A percentile compares a stretch with the other conserved stretches of the same genome.
phyloP scores from a whole-genome alignment of 2,888 invertebrate genomes.

The Malacosoma neustria region DNA sequence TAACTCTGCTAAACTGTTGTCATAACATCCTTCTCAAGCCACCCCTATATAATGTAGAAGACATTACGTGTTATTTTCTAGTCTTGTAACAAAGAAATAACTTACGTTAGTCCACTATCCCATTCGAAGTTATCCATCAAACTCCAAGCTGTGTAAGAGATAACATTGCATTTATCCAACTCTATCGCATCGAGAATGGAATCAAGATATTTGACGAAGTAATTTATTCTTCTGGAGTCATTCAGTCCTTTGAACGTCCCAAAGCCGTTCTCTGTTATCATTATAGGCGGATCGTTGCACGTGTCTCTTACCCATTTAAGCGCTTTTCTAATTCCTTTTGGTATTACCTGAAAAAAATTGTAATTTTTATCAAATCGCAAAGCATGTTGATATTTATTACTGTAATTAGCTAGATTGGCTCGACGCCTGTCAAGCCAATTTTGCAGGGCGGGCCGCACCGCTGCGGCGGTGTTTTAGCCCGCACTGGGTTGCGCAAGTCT shows the following conservation, averaged over 20 bases:
- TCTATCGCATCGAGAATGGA: constrained; percentile 40
- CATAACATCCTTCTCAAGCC: too few species aligned
- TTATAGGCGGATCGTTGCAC: constrained; percentile 69
- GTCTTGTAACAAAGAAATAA: background rate
- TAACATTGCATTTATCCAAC: constrained; percentile 37
- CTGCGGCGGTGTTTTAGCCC: too few species aligned
- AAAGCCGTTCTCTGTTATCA: constrained; percentile 77
- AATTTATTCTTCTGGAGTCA: constrained; percentile 52
- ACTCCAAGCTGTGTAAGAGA: constrained; percentile 47
- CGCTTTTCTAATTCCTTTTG: constrained; percentile 65
- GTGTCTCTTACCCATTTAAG: constrained; percentile 71
- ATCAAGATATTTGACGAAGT: constrained; percentile 35
- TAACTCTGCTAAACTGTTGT: too few species aligned
- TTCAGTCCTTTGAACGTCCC: constrained; percentile 44
- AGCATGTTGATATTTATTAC: too few species aligned
- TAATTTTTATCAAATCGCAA: too few species aligned
- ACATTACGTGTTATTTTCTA: too few species aligned
- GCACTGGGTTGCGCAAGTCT: too few species aligned
- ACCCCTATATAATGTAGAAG: too few species aligned
- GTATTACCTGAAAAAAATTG: constrained; percentile 43
- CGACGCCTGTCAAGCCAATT: too few species aligned
- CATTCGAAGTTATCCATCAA: constrained; percentile 61
- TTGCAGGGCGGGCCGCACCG: too few species aligned
- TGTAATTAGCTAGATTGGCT: too few species aligned
- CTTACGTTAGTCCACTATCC: constrained; percentile 29